These are phyloP conservation scores for Microplitis deprimator DNA, from an alignment of 2,888 invertebrate species.

Conservation along the genomic window DNA sequence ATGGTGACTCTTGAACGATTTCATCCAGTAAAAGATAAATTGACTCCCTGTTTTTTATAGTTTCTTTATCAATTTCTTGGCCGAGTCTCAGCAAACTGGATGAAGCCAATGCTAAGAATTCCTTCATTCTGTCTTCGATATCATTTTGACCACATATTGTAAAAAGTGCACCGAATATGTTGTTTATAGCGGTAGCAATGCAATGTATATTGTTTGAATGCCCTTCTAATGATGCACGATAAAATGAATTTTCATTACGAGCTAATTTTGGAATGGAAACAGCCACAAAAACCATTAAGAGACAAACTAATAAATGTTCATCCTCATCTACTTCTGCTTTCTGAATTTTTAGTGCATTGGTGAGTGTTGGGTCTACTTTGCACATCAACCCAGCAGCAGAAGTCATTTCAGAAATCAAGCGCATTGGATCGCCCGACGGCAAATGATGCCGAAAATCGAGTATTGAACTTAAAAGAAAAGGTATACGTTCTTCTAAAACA, in stretches of 20 bases:
- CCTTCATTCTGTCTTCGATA: conserved; percentile 97
- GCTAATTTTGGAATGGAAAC: conserved; percentile 97
- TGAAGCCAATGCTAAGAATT: conserved; percentile 92
- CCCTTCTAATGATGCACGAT: conserved; percentile 88
- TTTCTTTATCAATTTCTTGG: conserved; percentile 96
- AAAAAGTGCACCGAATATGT: conserved; percentile 96
- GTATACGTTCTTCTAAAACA: conserved; percentile 93
- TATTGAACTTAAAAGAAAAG: conserved; percentile 95
- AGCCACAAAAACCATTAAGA: conserved; percentile 98
- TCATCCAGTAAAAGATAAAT: conserved; percentile 96
- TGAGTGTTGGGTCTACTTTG: conserved; percentile 95
- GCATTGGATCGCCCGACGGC: conserved; percentile 89
- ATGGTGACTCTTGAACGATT: conserved; percentile 98
- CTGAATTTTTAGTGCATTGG: conserved; percentile 90
- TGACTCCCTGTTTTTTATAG: conserved; percentile 94
- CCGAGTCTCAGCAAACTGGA: conserved; percentile 95
- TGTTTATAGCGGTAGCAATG: conserved; percentile 95
- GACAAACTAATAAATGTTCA: conserved; percentile 93
- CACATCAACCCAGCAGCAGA: conserved; percentile 95
- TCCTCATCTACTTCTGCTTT: conserved; percentile 91
- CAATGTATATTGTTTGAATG: conserved; percentile 99
- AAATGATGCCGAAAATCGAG: conserved; percentile 94
- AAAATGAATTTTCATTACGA: conserved; percentile 89
- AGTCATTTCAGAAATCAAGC: conserved; percentile 97
- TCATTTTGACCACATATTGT: conserved; percentile 96